Percentiles rank a stretch among this genome's conserved stretches.
Evolutionary conservation across 2,888 invertebrate species (phyloP).

Genomic region (Drosophila barbarae): DNA sequence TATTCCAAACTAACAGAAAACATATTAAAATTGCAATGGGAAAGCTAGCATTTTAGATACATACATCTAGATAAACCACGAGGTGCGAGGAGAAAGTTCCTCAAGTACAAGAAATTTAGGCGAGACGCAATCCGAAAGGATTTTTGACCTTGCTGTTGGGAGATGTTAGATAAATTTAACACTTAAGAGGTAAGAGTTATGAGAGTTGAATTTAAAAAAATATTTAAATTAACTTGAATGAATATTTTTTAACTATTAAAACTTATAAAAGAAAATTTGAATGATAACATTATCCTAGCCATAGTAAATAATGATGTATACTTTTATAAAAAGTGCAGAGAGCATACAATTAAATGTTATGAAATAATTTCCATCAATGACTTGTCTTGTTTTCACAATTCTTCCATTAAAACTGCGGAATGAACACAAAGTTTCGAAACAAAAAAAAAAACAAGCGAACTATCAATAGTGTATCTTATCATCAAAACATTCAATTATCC

Average conservation of each 20-base stretch:
- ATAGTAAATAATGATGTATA: not conserved
- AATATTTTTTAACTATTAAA: not conserved
- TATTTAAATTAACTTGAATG: not conserved
- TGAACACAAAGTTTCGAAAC: not conserved
- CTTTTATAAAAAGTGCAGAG: not conserved
- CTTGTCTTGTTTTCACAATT: not conserved
- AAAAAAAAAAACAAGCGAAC: not conserved
- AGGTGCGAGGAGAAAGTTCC: constrained; percentile 35
- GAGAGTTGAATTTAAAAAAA: not conserved
- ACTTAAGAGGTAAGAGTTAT: not conserved
- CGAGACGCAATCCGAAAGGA: constrained; percentile 24
- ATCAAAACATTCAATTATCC: not conserved
- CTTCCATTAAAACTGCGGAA: not conserved
- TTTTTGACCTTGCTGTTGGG: constrained; percentile 5
- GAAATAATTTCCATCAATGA: not conserved
- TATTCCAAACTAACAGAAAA: not conserved
- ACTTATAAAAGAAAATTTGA: not conserved
- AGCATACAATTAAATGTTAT: not conserved
- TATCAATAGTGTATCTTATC: not conserved
- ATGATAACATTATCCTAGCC: constrained; percentile 2
- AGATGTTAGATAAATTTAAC: constrained; percentile 13
- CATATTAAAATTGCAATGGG: not conserved
- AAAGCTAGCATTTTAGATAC: constrained; percentile 13
- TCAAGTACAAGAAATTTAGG: constrained; percentile 22
- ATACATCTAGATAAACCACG: constrained; percentile 31